These are phyloP conservation scores for Blastobasis adustella DNA, from an alignment of 2,888 invertebrate species.

Conservation along the genomic window DNA sequence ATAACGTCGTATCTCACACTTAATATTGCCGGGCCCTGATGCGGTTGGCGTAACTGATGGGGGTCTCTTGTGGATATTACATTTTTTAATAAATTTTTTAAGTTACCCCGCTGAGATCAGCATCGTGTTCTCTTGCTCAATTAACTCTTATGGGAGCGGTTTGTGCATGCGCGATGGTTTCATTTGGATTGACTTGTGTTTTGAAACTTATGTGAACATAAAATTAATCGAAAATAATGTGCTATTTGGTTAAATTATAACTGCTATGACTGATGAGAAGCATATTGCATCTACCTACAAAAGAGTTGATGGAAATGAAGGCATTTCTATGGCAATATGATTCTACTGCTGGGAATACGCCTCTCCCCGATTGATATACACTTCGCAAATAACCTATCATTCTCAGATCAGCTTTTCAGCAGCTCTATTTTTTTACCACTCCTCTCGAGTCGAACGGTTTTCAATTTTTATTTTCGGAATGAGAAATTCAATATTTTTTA, in stretches of 20 bases:
- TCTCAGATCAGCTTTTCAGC: too few species aligned
- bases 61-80: slow-evolving; percentile 45
- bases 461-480: too few species aligned
- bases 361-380: too few species aligned
- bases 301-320: background rate
- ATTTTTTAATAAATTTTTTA: slow-evolving; percentile 64
- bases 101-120: slow-evolving; percentile 63
- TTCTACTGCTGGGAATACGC: too few species aligned
- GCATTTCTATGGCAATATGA: slow-evolving; percentile 25
- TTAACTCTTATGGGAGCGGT: slow-evolving; percentile 67
- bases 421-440: too few species aligned
- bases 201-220: too few species aligned
- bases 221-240: too few species aligned
- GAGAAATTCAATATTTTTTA: too few species aligned
- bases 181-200: slow-evolving; percentile 14
- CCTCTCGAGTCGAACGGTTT: too few species aligned
- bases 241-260: too few species aligned
- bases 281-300: slow-evolving; percentile 12
- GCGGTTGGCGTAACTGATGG: slow-evolving; percentile 64
- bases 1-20: slow-evolving; percentile 68
- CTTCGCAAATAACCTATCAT: too few species aligned
- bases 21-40: slow-evolving; percentile 64
- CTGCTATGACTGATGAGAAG: too few species aligned
- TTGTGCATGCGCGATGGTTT: slow-evolving; percentile 69
- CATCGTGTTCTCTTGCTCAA: slow-evolving; percentile 61